A percentile compares a stretch with the other conserved stretches of the same genome.
phyloP scores from a whole-genome alignment of 1,140 invertebrate genomes.

The Pemphigus obesinymphae region DNA sequence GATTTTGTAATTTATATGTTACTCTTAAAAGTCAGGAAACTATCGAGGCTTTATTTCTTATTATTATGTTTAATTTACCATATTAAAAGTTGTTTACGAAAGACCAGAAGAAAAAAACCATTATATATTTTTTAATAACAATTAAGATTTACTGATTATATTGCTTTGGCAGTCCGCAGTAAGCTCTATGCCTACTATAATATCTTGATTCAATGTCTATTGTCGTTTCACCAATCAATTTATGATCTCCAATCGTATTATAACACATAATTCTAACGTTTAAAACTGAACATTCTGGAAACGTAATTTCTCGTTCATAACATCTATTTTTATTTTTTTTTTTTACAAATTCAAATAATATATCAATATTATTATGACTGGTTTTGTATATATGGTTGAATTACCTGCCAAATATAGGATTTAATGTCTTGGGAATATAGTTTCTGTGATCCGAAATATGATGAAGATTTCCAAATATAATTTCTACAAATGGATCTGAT shows the following conservation, averaged over 20 bases:
- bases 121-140: too few species aligned
- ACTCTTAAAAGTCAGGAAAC: too few species aligned
- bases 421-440: conserved; percentile 71
- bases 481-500: conserved; percentile 72
- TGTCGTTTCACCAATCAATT: conserved; percentile 77
- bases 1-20: too few species aligned
- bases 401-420: conserved; percentile 80
- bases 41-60: too few species aligned
- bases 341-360: too few species aligned
- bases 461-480: conserved; percentile 63
- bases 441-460: conserved; percentile 66
- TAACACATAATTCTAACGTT: conserved; percentile 72
- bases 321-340: conserved; percentile 54
- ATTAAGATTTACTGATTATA: conserved; percentile 59
- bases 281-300: conserved; percentile 69
- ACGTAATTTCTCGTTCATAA: conserved; percentile 68
- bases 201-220: conserved; percentile 85
- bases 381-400: conserved; percentile 34
- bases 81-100: too few species aligned
- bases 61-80: too few species aligned
- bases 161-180: conserved; percentile 66
- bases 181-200: conserved; percentile 70
- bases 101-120: too few species aligned
- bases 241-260: conserved; percentile 64
- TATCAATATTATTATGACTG: too few species aligned